Percentiles rank a stretch among this genome's conserved stretches.
phyloP scores from a whole-genome alignment of 37 sponge, comb jelly and placozoan genomes.

The Diacarnus erythraeanus region DNA sequence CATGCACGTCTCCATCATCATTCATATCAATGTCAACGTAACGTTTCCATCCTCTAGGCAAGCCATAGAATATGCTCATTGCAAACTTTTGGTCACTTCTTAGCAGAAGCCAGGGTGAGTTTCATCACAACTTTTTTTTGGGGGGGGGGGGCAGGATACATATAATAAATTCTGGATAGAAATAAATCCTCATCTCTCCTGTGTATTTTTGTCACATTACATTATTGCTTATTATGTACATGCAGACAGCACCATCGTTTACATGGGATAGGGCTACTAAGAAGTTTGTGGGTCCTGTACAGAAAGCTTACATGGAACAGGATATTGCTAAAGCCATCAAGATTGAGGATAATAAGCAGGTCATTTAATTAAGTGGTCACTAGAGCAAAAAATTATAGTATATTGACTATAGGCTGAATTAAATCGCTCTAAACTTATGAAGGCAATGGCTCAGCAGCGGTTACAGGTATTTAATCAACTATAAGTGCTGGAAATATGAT shows the following conservation, averaged over 20 bases:
- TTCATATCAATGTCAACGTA: too few relatives aligned
- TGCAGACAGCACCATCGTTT: constrained; percentile 77
- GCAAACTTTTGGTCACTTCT: constrained; percentile 76
- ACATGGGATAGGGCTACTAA: constrained; percentile 27
- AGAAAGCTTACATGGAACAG: constrained; percentile 43
- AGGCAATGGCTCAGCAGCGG: constrained; percentile 80
- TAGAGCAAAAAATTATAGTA: neutral
- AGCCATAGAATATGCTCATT: constrained; percentile 47
- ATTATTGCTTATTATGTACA: too few relatives aligned
- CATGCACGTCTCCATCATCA: neutral
- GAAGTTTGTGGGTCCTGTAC: constrained; percentile 74
- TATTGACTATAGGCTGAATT: constrained; percentile 39
- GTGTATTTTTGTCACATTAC: neutral
- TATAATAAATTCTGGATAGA: too few relatives aligned
- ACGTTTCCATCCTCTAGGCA: constrained; percentile 34
- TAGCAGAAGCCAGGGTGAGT: constrained; percentile 68
- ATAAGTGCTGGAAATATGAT: neutral
- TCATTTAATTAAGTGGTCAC: too few relatives aligned
- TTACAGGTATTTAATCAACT: constrained; percentile 58
- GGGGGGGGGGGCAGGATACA: too few relatives aligned
- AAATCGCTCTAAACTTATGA: constrained; percentile 77
- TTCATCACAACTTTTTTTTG: too few relatives aligned
- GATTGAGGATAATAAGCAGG: constrained; percentile 41
- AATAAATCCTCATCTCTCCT: too few relatives aligned
- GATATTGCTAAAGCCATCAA: constrained; percentile 19